Base-by-base conservation (phyloP, 1,140 invertebrate genomes). In the Drosophila ananassae region DNA sequence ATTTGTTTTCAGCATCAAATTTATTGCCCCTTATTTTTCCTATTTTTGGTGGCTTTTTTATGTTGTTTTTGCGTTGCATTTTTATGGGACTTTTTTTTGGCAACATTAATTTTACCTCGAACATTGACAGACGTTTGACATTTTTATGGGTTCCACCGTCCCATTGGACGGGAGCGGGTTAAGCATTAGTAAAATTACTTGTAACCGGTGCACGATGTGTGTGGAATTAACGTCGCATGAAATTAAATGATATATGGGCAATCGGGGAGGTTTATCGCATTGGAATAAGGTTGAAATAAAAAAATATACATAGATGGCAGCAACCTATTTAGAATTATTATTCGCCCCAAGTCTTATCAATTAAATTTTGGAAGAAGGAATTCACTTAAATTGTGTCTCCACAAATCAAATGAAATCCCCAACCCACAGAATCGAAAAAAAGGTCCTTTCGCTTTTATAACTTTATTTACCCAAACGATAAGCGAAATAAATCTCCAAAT, bases 401-500 rank as follows among this genome's bases (percentile, higher is more conserved):
- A 59, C 58, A 81, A 74, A 85, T 71, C 82, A 78, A 89, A 87
- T 77, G 12, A 46, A 71, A 47, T 59, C 48, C 21, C 60, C 34
- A 17, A 8, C 28, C 22, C n/a, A 50, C 17, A 12, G 51, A 13
- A 41, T 22, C 12, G 21, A 32, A 54, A 71, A 71, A 77, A 81
- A 68, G 59, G 67, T 51, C 66, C 44, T 39, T 55, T 71, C 28
- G 32, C 32, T 69, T 68, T 87, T 79, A 89, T 83, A 83, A 89
- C 82, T 73, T 89, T 87, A 87, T 89, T 87, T 87, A 66, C 60
- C 39, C 56, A 51, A 67, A 50, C 66, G 83, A 82, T 87, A 87
- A 87, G 58, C 75, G 83, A 87, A 87, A 87, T 87, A 87, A 87
- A 87, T 87, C 82, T 87, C 79, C 67, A 67, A 87, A 81, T 89